phyloP scores from a whole-genome alignment of 2,797 vertebrate genomes.

The Pangasius krempfi region DNA sequence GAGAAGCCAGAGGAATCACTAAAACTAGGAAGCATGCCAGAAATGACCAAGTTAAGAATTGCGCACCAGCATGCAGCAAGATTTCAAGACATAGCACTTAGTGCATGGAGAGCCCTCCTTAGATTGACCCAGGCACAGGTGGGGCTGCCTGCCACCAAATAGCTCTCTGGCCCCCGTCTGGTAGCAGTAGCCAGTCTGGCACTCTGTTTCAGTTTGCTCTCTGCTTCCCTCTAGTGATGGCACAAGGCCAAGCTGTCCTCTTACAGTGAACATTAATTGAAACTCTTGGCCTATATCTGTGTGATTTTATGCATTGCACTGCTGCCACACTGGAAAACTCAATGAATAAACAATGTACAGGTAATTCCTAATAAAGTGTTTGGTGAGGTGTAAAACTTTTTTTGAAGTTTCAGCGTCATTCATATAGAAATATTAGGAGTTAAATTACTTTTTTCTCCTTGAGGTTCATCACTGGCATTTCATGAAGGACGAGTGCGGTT shows the following conservation, averaged over 20 bases:
- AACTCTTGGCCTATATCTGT: neutral
- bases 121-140: neutral
- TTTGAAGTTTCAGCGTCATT: neutral
- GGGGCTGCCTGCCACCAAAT: neutral
- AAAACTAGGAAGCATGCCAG: neutral
- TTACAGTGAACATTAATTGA: neutral
- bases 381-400: neutral
- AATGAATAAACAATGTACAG: neutral
- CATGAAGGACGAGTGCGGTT: conserved; percentile 27
- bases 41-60: neutral
- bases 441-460: neutral
- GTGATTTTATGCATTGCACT: neutral
- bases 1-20: neutral
- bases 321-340: neutral
- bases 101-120: neutral
- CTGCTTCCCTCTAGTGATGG: neutral
- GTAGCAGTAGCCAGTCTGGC: neutral
- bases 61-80: neutral
- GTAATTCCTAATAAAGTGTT: neutral
- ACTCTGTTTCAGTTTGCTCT: neutral
- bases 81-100: neutral
- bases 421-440: neutral
- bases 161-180: neutral
- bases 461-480: neutral
- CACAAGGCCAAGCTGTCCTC: neutral